Conservation (phyloP, 2,888 invertebrate species). For the Aphidoletes aphidimyza region DNA sequence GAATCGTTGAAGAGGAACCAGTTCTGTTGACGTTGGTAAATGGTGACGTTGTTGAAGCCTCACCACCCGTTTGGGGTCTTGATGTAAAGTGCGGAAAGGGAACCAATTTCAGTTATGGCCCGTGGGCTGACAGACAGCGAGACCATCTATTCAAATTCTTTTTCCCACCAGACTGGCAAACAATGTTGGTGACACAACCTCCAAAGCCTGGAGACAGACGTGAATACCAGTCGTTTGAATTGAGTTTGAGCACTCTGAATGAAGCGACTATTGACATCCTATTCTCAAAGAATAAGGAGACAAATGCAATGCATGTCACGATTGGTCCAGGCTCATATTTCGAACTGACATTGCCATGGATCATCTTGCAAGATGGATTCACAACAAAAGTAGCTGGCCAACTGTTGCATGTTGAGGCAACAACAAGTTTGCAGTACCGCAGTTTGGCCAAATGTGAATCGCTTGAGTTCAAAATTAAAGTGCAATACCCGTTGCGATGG, state of each 20-base stretch:
- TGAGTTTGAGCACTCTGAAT: slow-evolving; percentile 87
- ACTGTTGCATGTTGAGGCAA: slow-evolving; percentile 90
- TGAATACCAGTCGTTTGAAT: slow-evolving; percentile 91
- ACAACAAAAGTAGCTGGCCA: slow-evolving; percentile 87
- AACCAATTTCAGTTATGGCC: slow-evolving; percentile 91
- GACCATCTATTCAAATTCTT: slow-evolving; percentile 96
- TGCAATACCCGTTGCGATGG: slow-evolving; percentile 92
- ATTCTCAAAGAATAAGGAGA: slow-evolving; percentile 91
- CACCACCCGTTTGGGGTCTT: slow-evolving; percentile 94
- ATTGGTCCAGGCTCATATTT: slow-evolving; percentile 95
- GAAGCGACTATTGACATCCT: slow-evolving; percentile 96
- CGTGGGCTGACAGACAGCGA: slow-evolving; percentile 98
- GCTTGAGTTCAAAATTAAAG: slow-evolving; percentile 79
- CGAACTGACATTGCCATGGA: slow-evolving; percentile 96
- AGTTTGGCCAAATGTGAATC: slow-evolving; percentile 95
- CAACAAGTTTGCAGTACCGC: slow-evolving; percentile 93
- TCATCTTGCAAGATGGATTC: slow-evolving; percentile 87
- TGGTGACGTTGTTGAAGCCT: slow-evolving; percentile 92
- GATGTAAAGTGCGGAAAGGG: slow-evolving; percentile 96
- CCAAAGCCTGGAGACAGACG: slow-evolving; percentile 89
- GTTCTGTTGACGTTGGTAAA: slow-evolving; percentile 89
- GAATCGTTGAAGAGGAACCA: slow-evolving; percentile 90
- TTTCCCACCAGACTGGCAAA: slow-evolving; percentile 88
- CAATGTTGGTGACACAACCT: slow-evolving; percentile 80
- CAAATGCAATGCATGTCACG: slow-evolving; percentile 96